Evolutionary conservation across 1,140 invertebrate species (phyloP), one percentile per base, ranked within the genome.

Genomic region (Drosophila orena): DNA sequence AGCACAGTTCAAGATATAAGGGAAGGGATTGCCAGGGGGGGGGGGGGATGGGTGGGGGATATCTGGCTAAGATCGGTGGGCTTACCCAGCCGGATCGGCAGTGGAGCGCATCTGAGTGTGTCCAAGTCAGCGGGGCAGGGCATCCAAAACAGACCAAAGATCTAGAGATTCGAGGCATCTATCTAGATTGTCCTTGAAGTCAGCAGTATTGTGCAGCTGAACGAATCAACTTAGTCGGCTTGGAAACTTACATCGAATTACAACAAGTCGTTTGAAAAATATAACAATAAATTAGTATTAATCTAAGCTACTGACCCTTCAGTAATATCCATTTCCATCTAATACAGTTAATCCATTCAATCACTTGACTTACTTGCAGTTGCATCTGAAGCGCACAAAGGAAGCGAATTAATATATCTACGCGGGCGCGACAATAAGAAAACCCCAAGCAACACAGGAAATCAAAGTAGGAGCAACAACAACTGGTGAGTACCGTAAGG

Each of bases 81-180:
- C 6, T 43, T 44, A 56, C 24, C 37, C 73, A 47, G 42, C 44
- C 52, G 38, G 27, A 73, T 27, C 57, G 30, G 53, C 49, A 40
- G 53, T 58, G 55, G 37, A 71, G 47, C 53, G 55, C 52, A 62
- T 58, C 73, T 46, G 43, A 79, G 77, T 69, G 75, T 60, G 54
- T 37, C 60, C 50, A 56, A 65, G 47, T 47, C 64, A 66, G 37
- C 64, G 60, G 24, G 64, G 44, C 60, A 68, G 24, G 64, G 44
- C 60, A 68, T 56, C 50, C 22, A 55, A 59, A 75, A 61, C 40
- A 46, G 38, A 37, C 20, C 42, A 38, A 56, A 78, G 50, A 78
- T 71, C 52, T 53, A 7, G 11, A 60, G 42, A 43, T 30, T 40
- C 20, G 20, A 44, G 3, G 4, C 34, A 47, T 11, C 20, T 17